These are phyloP conservation scores for Agrypnus murinus DNA, from an alignment of 2,888 invertebrate genomes.

Conservation along the genomic window DNA sequence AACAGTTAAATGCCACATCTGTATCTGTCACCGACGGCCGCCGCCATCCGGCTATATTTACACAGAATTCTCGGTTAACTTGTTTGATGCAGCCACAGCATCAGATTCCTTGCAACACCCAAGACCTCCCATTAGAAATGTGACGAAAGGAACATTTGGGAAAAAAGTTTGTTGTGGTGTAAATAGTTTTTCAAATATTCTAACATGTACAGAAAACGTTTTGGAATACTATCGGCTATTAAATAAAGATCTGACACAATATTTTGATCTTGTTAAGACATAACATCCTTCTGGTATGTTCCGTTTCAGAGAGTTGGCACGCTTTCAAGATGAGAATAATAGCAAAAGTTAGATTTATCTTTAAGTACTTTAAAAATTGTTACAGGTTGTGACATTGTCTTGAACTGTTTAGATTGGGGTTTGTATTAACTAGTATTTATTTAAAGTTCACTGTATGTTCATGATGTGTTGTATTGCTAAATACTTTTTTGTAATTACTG, in stretches of 20 bases:
- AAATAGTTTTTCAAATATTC: neutral
- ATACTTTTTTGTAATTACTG: neutral
- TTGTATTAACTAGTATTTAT: neutral
- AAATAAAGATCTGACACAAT: constrained; percentile 20
- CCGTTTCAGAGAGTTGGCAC: constrained; percentile 35
- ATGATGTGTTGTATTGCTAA: no score
- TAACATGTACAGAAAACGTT: neutral
- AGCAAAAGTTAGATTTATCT: neutral
- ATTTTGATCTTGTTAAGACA: constrained; percentile 3
- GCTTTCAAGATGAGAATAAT: constrained; percentile 14
- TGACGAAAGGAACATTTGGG: constrained; percentile 10
- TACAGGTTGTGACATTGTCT: neutral
- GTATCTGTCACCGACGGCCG: constrained; percentile 64
- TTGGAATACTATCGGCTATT: neutral
- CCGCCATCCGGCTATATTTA: constrained; percentile 53
- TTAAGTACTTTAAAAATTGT: neutral
- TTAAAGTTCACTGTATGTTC: neutral
- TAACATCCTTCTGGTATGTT: constrained; percentile 26
- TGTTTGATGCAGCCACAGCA: constrained; percentile 37
- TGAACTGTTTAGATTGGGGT: neutral
- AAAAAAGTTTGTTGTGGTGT: neutral
- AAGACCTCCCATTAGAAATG: constrained; percentile 34
- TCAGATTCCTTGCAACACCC: constrained; percentile 37
- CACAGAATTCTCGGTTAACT: constrained; percentile 37
- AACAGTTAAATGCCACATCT: constrained; percentile 70